These are phyloP conservation scores for Melinopterus prodromus DNA, from an alignment of 2,888 invertebrate genomes.

Conservation along the genomic window DNA sequence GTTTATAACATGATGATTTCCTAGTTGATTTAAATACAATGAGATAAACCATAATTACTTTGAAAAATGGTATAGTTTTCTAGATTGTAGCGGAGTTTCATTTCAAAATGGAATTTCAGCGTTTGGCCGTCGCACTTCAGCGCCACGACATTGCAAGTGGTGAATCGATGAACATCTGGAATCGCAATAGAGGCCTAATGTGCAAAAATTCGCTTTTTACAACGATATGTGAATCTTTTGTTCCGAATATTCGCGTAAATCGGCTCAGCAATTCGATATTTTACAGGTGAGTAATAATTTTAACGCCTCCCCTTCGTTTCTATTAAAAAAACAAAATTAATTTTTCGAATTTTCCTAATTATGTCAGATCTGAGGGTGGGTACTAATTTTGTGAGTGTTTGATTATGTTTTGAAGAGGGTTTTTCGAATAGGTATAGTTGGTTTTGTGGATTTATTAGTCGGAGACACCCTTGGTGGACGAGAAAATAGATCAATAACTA, in stretches of 20 bases:
- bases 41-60: too few species aligned
- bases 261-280: slow-evolving; percentile 28
- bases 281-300: slow-evolving; percentile 33
- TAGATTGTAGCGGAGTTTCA: background rate
- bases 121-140: slow-evolving; percentile 35
- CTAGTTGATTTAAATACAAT: too few species aligned
- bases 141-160: slow-evolving; percentile 36
- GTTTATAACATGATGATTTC: too few species aligned
- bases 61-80: too few species aligned
- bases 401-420: background rate
- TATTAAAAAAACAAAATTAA: slow-evolving; percentile 5
- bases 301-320: background rate
- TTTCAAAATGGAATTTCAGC: slow-evolving; percentile 16
- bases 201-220: slow-evolving; percentile 43
- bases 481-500: slow-evolving; percentile 37
- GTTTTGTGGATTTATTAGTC: slow-evolving; percentile 7
- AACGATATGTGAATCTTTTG: slow-evolving; percentile 44
- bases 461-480: slow-evolving; percentile 26
- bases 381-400: background rate
- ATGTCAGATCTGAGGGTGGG: background rate
- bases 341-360: slow-evolving; percentile 4
- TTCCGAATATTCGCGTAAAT: slow-evolving; percentile 35
- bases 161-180: slow-evolving; percentile 38
- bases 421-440: background rate
- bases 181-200: slow-evolving; percentile 44